Evolutionary conservation across 2,113 vertebrate genomes (phyloP).

Genomic region (Eira barbara): DNA sequence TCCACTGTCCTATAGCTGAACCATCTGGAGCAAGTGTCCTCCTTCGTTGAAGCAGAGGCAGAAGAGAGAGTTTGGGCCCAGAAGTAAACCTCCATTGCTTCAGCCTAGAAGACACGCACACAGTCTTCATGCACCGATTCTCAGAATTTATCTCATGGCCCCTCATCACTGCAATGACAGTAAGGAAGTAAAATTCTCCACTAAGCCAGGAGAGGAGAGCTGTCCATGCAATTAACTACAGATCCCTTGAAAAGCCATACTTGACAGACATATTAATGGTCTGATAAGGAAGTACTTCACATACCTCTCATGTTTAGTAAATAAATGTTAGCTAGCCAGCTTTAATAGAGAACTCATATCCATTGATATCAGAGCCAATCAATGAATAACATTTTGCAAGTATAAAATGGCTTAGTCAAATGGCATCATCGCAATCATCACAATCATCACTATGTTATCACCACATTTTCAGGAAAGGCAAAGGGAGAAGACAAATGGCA

Average conservation of each 20-base stretch:
- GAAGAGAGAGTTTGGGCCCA: not conserved
- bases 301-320: not conserved
- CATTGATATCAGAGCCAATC: not conserved
- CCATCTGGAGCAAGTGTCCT: not conserved
- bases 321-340: not conserved
- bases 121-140: not conserved
- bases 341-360: not conserved
- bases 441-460: not conserved
- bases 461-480: slow-evolving; percentile 16
- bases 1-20: not conserved
- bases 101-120: not conserved
- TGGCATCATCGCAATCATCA: not conserved
- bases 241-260: not conserved
- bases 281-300: not conserved
- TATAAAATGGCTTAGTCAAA: not conserved
- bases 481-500: not conserved
- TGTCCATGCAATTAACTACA: not conserved
- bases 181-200: not conserved
- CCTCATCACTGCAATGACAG: not conserved
- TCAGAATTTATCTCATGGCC: not conserved
- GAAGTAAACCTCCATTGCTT: not conserved
- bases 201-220: not conserved
- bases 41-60: not conserved
- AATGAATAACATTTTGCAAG: not conserved
- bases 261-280: not conserved